Evolutionary conservation across 2,888 invertebrate species (phyloP).

Genomic region (Caradrina clavipalpis): DNA sequence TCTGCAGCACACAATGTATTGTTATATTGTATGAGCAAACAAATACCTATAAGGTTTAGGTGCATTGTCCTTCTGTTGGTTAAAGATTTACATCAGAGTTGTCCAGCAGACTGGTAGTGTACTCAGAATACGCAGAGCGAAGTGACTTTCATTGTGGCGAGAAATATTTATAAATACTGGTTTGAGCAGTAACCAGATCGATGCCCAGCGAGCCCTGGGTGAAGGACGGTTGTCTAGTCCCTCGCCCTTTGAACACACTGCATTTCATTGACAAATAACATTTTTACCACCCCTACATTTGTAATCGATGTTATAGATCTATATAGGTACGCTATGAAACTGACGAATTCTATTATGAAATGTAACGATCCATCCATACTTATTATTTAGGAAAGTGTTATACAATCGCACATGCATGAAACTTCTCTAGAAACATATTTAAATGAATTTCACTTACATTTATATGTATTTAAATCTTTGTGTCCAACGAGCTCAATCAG

Average conservation of each 20-base stretch:
- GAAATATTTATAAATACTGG: conserved; percentile 86
- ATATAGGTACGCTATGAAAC: not conserved
- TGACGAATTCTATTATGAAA: not conserved
- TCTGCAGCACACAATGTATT: conserved; percentile 74
- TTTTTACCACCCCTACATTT: conserved; percentile 1
- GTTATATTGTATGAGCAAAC: conserved; percentile 68
- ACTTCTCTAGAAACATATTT: conserved; percentile 8
- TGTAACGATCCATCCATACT: not conserved
- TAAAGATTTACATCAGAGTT: conserved; percentile 51
- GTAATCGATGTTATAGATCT: not conserved
- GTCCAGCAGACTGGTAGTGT: conserved; percentile 32
- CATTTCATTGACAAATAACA: conserved; percentile 73
- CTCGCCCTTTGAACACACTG: conserved; percentile 72
- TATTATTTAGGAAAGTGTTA: not conserved
- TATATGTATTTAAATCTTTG: conserved; percentile 48
- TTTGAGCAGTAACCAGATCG: conserved; percentile 84
- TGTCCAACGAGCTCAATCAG: conserved; percentile 80
- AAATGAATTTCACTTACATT: conserved; percentile 19
- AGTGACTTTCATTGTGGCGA: conserved; percentile 75
- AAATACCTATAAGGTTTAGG: conserved; percentile 64
- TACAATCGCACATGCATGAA: not conserved
- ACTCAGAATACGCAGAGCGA: conserved; percentile 50
- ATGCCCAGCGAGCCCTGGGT: conserved; percentile 85
- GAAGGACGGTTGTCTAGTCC: conserved; percentile 87
- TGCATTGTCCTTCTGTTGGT: conserved; percentile 74